Conservation (phyloP, 2,888 invertebrate genomes). For the Aphodius granarius region DNA sequence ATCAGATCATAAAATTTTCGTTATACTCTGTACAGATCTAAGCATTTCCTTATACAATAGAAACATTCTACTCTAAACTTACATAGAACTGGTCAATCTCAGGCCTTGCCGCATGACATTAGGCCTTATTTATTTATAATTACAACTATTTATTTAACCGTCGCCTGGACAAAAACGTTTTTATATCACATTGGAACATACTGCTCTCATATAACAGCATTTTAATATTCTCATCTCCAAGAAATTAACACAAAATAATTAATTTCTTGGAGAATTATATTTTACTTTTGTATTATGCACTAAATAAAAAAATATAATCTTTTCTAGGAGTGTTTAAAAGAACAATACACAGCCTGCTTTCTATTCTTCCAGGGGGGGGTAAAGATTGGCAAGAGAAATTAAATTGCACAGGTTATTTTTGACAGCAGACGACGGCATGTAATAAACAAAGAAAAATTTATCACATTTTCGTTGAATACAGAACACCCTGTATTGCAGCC, state of each 20-base stretch:
- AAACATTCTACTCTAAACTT: neutral
- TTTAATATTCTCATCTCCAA: too few relatives aligned
- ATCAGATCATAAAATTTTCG: neutral
- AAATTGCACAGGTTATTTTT: neutral
- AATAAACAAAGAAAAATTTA: constrained; percentile 19
- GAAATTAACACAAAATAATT: too few relatives aligned
- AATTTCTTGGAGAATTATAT: too few relatives aligned
- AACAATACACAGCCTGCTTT: neutral
- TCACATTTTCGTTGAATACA: constrained; percentile 28
- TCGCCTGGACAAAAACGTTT: neutral
- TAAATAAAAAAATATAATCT: too few relatives aligned
- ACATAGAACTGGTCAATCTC: neutral
- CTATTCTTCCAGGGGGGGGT: neutral
- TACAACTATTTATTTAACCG: neutral
- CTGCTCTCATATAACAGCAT: neutral
- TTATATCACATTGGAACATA: constrained; percentile 4
- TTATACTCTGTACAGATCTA: neutral
- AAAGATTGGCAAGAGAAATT: neutral
- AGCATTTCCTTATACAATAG: neutral
- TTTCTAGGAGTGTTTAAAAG: neutral
- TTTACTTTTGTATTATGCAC: too few relatives aligned
- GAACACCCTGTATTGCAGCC: constrained; percentile 25
- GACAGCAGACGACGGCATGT: neutral
- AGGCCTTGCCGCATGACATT: neutral
- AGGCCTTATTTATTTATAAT: constrained; percentile 16